These are phyloP conservation scores for Hippocampus comes DNA, from an alignment of 2,113 vertebrate genomes.

Conservation along the genomic window DNA sequence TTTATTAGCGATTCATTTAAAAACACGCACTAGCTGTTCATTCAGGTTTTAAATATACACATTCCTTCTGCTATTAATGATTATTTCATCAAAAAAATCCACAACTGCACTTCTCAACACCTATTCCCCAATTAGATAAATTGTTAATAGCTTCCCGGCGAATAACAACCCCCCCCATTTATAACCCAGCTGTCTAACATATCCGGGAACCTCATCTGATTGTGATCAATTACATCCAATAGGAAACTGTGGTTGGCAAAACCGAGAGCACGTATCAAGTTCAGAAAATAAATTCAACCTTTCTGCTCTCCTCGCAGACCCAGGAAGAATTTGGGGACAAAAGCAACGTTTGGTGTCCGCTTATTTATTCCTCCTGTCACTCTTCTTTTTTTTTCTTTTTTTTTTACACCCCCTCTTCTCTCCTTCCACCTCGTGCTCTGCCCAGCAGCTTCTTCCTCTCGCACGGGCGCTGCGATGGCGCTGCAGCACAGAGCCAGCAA, in stretches of 20 bases:
- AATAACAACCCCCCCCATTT: slow-evolving; percentile 14
- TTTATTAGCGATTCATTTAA: not conserved
- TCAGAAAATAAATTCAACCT: slow-evolving; percentile 37
- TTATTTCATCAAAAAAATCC: not conserved
- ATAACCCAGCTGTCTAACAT: slow-evolving; percentile 23
- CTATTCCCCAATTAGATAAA: not conserved
- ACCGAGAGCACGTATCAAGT: slow-evolving; percentile 28
- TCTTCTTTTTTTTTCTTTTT: slow-evolving; percentile 80
- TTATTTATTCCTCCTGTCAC: slow-evolving; percentile 74
- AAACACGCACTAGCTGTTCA: not conserved
- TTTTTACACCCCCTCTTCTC: slow-evolving; percentile 53
- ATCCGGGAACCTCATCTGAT: slow-evolving; percentile 31
- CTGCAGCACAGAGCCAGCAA: slow-evolving; percentile 63
- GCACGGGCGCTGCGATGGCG: slow-evolving; percentile 79
- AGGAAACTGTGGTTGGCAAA: slow-evolving; percentile 30
- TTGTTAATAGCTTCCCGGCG: not conserved
- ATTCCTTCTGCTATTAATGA: not conserved
- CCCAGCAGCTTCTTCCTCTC: slow-evolving; percentile 75
- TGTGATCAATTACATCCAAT: slow-evolving; percentile 38
- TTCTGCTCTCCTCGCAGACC: slow-evolving; percentile 16
- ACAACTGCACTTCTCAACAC: not conserved
- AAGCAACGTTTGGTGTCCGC: slow-evolving; percentile 68
- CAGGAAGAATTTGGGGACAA: slow-evolving; percentile 51
- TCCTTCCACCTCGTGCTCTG: slow-evolving; percentile 48
- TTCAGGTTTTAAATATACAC: not conserved